A percentile compares a stretch with the other conserved stretches of the same genome.
phyloP scores from a whole-genome alignment of 2,888 invertebrate species.

The Notodonta dromedarius region DNA sequence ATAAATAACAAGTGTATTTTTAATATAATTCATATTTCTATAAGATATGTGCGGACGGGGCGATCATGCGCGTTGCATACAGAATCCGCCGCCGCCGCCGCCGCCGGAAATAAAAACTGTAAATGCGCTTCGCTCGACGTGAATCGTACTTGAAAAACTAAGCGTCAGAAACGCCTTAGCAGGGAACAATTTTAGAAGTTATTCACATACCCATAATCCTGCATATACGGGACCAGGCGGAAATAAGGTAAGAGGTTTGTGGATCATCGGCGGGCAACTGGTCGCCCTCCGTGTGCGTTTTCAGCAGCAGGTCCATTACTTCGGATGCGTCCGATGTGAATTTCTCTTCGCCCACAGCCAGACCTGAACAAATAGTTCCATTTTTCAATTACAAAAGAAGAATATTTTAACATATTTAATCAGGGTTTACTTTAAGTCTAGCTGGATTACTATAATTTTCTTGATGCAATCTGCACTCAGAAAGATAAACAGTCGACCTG shows the following conservation, averaged over 20 bases:
- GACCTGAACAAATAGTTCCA: constrained; percentile 53
- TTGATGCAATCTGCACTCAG: no score
- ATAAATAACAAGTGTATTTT: no score
- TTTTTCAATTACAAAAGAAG: background rate
- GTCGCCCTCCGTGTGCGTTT: constrained; percentile 93
- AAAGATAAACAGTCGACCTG: no score
- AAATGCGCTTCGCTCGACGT: no score
- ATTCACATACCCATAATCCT: constrained; percentile 88
- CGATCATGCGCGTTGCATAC: no score
- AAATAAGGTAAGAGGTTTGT: constrained; percentile 98
- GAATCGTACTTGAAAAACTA: no score
- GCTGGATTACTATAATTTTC: no score
- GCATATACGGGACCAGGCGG: constrained; percentile 99
- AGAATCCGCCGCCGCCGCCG: no score
- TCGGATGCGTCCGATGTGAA: constrained; percentile 96
- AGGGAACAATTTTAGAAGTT: background rate
- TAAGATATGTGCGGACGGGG: no score
- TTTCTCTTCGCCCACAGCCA: constrained; percentile 92
- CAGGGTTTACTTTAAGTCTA: background rate
- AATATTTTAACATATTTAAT: background rate
- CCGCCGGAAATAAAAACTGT: no score
- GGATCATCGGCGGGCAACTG: constrained; percentile 97
- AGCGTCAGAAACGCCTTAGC: no score
- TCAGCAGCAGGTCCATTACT: constrained; percentile 97
- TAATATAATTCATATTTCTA: no score